A percentile compares a stretch with the other conserved stretches of the same genome.
Evolutionary conservation across 1,140 invertebrate genomes (phyloP).

Genomic region (Maniola jurtina): DNA sequence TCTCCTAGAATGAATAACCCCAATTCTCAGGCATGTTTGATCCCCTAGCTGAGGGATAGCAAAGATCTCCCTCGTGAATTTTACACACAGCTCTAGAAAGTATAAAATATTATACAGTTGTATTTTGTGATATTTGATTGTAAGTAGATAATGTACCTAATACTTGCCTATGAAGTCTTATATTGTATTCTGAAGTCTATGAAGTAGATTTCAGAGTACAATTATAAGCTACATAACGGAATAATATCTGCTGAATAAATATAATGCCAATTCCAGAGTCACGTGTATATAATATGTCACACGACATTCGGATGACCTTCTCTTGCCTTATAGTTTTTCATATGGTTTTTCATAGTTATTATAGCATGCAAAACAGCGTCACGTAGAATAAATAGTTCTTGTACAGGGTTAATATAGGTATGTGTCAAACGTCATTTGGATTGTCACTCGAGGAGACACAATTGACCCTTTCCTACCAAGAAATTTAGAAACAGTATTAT

Average conservation of each 20-base stretch:
- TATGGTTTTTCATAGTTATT: too few species aligned
- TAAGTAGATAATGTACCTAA: too few species aligned
- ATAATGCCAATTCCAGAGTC: constrained; percentile 36
- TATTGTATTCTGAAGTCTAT: too few species aligned
- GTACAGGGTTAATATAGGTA: too few species aligned
- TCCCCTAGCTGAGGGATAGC: constrained; percentile 18
- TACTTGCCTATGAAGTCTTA: too few species aligned
- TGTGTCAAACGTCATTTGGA: constrained; percentile 71
- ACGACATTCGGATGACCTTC: too few species aligned
- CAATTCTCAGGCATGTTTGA: constrained; percentile 14
- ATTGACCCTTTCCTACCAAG: constrained; percentile 55
- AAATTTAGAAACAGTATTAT: constrained; percentile 16
- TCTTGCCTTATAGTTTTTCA: too few species aligned
- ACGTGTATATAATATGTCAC: constrained; percentile 18
- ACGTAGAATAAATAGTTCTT: too few species aligned
- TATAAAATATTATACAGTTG: not conserved
- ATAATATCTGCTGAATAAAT: too few species aligned
- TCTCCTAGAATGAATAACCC: constrained; percentile 9
- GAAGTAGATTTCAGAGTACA: too few species aligned
- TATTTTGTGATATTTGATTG: not conserved
- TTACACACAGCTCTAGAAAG: constrained; percentile 3
- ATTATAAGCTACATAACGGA: too few species aligned
- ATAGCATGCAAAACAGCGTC: too few species aligned
- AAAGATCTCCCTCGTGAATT: constrained; percentile 9
- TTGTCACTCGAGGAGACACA: constrained; percentile 50